These are phyloP conservation scores for Tridacna crocea DNA, from an alignment of 2,888 invertebrate species.

Conservation along the genomic window DNA sequence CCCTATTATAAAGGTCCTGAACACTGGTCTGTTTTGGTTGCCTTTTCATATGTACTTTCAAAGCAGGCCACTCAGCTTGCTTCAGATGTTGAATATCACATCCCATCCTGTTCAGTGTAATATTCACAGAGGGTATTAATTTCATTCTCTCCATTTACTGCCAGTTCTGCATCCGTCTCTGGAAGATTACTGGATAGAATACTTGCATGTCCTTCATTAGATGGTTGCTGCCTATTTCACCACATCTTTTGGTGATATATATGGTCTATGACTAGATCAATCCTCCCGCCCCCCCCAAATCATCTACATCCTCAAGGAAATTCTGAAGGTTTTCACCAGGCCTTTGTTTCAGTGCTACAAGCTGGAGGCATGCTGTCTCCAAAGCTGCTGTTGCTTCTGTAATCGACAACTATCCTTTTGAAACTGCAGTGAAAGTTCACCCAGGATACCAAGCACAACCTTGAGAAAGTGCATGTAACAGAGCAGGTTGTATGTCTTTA, in stretches of 20 bases:
- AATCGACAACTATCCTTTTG: slow-evolving; percentile 45
- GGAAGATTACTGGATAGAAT: no score
- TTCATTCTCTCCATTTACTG: slow-evolving; percentile 19
- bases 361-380: no score
- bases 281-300: slow-evolving; percentile 16
- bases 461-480: no score
- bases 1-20: no score
- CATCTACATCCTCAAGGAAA: slow-evolving; percentile 37
- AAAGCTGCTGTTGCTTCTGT: no score
- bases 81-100: slow-evolving; percentile 34
- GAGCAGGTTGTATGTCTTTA: no score
- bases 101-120: slow-evolving; percentile 28
- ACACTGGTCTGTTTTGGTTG: no score
- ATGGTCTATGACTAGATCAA: slow-evolving; percentile 42
- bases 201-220: slow-evolving; percentile 51
- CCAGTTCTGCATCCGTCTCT: no score
- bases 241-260: slow-evolving; percentile 37
- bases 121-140: slow-evolving; percentile 28
- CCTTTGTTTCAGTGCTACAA: slow-evolving; percentile 42
- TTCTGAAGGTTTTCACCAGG: slow-evolving; percentile 28
- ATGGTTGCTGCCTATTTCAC: slow-evolving; percentile 42
- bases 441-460: no score
- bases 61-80: slow-evolving; percentile 38
- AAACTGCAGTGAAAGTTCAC: slow-evolving; percentile 51
- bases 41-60: slow-evolving; percentile 30